These are phyloP conservation scores for Bombus balteatus DNA, from an alignment of 1,140 invertebrate species.

Conservation along the genomic window DNA sequence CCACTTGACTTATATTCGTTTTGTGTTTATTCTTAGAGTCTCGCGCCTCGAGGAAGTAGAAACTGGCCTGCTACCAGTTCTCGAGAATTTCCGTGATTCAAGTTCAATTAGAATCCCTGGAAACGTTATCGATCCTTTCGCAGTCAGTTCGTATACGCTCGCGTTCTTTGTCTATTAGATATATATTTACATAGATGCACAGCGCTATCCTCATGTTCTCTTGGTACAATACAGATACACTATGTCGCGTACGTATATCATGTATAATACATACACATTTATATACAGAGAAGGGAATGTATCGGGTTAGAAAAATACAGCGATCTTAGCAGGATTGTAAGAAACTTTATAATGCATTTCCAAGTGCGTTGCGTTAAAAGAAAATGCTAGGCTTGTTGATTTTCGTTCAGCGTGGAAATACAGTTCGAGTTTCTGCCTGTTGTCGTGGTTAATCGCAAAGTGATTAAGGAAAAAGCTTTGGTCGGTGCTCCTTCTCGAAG, in stretches of 20 bases:
- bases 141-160: conserved; percentile 31
- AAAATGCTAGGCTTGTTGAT: conserved; percentile 53
- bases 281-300: conserved; percentile 73
- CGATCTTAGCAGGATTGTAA: conserved; percentile 73
- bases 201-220: conserved; percentile 18
- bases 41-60: background rate
- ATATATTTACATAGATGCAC: conserved; percentile 74
- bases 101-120: conserved; percentile 67
- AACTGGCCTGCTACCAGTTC: background rate
- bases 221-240: conserved; percentile 61
- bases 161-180: conserved; percentile 45
- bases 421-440: background rate
- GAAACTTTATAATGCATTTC: conserved; percentile 59
- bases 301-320: conserved; percentile 82
- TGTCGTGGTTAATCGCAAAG: background rate
- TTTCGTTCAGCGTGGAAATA: background rate
- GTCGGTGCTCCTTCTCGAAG: background rate
- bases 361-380: conserved; percentile 47
- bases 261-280: conserved; percentile 38
- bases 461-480: background rate
- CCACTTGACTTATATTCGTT: background rate
- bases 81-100: conserved; percentile 62
- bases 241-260: conserved; percentile 30
- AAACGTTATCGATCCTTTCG: conserved; percentile 44
- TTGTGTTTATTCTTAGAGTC: background rate